phyloP scores from a whole-genome alignment of 1,140 invertebrate genomes.

The Wiebesia pumilae region DNA sequence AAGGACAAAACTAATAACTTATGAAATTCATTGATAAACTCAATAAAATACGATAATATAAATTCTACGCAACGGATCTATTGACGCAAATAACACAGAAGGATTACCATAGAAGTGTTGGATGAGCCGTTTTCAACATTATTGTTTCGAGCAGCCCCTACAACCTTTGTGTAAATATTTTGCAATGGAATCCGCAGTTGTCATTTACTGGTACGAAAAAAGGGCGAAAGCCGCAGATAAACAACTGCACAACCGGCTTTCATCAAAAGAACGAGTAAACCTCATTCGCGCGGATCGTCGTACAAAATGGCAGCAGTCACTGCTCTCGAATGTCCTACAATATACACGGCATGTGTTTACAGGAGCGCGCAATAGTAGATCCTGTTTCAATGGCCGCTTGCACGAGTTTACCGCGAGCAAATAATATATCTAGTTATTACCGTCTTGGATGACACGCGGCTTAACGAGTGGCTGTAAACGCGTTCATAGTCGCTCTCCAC shows the following conservation, averaged over 20 bases:
- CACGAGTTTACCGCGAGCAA: neutral
- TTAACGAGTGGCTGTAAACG: constrained; percentile 28
- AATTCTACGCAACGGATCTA: too few species aligned
- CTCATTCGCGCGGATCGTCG: neutral
- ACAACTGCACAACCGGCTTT: neutral
- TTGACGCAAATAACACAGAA: too few species aligned
- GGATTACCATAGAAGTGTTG: too few species aligned
- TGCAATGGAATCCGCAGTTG: too few species aligned
- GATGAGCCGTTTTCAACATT: too few species aligned
- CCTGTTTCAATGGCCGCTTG: neutral
- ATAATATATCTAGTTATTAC: constrained; percentile 25
- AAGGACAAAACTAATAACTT: too few species aligned
- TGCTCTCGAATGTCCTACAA: neutral
- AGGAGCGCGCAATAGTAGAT: neutral
- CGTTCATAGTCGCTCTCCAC: neutral
- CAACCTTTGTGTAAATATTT: too few species aligned
- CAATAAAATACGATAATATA: too few species aligned
- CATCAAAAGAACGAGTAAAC: neutral
- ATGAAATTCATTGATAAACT: too few species aligned
- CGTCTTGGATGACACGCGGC: constrained; percentile 1
- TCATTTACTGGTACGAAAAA: too few species aligned
- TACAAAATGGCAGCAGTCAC: neutral
- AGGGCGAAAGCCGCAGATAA: neutral
- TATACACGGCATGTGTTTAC: neutral
- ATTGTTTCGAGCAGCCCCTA: too few species aligned